Percentiles rank a stretch among this genome's conserved stretches.
These are phyloP conservation scores for Ciconia stormi DNA, from an alignment of 2,113 vertebrate species.

Conservation along the genomic window DNA sequence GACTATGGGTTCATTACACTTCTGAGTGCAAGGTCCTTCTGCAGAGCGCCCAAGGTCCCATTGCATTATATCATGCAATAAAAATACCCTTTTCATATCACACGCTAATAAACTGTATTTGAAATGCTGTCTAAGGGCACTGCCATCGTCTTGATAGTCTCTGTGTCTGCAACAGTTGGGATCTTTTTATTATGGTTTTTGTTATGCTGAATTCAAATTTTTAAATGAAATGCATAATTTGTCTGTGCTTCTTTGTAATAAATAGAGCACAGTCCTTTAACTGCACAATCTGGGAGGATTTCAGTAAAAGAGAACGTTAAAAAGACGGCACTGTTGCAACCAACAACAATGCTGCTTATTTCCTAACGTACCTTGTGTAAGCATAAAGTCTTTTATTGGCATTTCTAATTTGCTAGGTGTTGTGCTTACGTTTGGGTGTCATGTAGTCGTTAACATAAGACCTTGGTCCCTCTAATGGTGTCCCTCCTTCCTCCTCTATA, in stretches of 20 bases:
- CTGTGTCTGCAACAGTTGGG: slow-evolving; percentile 74
- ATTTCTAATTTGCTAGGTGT: background rate
- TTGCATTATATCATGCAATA: slow-evolving; percentile 83
- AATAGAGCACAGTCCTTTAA: background rate
- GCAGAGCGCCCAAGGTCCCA: slow-evolving; percentile 79
- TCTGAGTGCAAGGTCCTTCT: slow-evolving; percentile 82
- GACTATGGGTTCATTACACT: slow-evolving; percentile 83
- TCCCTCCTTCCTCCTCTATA: background rate
- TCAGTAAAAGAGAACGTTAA: background rate
- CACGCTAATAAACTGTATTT: slow-evolving; percentile 85
- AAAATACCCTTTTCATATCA: slow-evolving; percentile 83
- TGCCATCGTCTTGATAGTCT: slow-evolving; percentile 31
- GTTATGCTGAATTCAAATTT: background rate
- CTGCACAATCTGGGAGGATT: background rate
- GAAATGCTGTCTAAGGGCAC: slow-evolving; percentile 76
- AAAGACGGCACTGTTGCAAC: background rate
- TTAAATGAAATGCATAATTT: background rate
- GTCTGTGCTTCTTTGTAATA: background rate
- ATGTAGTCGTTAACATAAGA: background rate
- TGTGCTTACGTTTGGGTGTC: background rate
- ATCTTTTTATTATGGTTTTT: slow-evolving; percentile 36
- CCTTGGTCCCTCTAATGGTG: background rate
- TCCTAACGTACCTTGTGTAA: accelerated
- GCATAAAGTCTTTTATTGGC: background rate
- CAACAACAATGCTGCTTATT: accelerated